Evolutionary conservation across 2,797 vertebrate species (phyloP), one percentile per base, ranked within the genome.

Genomic region (Xyrichtys novacula): DNA sequence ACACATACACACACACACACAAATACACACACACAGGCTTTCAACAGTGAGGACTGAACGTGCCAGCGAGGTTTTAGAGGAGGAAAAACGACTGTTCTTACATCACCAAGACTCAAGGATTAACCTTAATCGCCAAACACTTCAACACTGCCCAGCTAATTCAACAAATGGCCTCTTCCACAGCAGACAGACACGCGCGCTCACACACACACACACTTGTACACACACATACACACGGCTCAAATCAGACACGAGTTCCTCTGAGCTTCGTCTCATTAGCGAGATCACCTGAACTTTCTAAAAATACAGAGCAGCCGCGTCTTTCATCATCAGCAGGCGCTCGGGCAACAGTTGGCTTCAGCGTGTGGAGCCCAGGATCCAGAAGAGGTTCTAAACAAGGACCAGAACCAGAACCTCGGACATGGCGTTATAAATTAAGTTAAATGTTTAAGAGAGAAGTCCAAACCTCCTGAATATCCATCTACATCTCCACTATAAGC

Each of bases 61-160:
- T 78, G 62, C 46, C 19, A 47, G 48, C 60, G 44, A 56, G 67
- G 69, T 23, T 74, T 71, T 66, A 63, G 38, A 46, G 29, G 52
- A 25, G 67, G 14, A 17, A n/a, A 46, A 55, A 71, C 38, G 50
- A 65, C 67, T 28, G 50, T 55, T 74, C 71, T 88, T 88, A 88
- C 87, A 85, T 92, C 85, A 87, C 76, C 62, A 25, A 75, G 71
- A 85, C 71, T 81, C 56, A 47, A 81, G 84, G 91, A 91, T 92
- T 90, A 89, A 84, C 80, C 71, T 79, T 86, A 89, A 93, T 90
- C 85, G 46, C 76, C 76, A 78, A 81, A 84, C 86, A 88, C 87
- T 88, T 91, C 88, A 88, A 83, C 87, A 77, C 85, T 69, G 76
- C 69, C 80, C 74, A 69, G 84, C 88, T 90, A 89, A 91, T 90